Evolutionary conservation across 2,888 invertebrate genomes (phyloP), one percentile per base, ranked within the genome.

Genomic region (Amblyjoppa proteus): DNA sequence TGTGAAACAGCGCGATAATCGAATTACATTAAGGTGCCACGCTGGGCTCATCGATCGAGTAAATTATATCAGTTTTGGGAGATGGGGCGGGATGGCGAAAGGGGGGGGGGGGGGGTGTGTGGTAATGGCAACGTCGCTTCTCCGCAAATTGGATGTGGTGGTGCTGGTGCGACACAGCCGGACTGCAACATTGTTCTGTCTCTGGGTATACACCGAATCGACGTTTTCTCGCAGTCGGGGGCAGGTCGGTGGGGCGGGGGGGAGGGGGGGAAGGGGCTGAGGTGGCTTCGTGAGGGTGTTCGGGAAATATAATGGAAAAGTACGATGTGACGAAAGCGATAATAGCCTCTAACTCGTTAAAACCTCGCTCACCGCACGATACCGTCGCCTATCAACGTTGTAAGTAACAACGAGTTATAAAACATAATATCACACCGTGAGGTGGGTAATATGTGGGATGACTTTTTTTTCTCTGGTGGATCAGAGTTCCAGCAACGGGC

Each of bases 31-130:
- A 80, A 73, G 79, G 76, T 73, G 71, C 45, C 75, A 76, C 69
- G 61, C 49, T 34, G 49, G 64, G 53, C 79, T 82, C 75, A 83
- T 87, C 85, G 85, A 82, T 80, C 82, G 78, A 75, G 77, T 77
- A 64, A 83, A 87, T 87, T 77, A 83, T 79, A 85, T 87, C 76
- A 77, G 85, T 77, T 77, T 79, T 58, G 53, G 76, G 20, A 25
- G 69, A 13, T 69, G 70, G 34, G 13, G 0, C 20, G n/a, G 38
- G n/a, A 0, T 11, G n/a, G n/a, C 0, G 58, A 38, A n/a, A 13
- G 64, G 9, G 64, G 2, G 61, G 31, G 16, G 16, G 11, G 13
- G 16, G 64, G 34, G 34, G 13, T 5, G 13, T 34, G n/a, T 25
- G 25, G 1, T 25, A 56, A 31, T 16, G 13, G 70, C 16, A 38